Base-by-base conservation (phyloP, 1,140 invertebrate genomes). In the Drosophila malerkotliana region DNA sequence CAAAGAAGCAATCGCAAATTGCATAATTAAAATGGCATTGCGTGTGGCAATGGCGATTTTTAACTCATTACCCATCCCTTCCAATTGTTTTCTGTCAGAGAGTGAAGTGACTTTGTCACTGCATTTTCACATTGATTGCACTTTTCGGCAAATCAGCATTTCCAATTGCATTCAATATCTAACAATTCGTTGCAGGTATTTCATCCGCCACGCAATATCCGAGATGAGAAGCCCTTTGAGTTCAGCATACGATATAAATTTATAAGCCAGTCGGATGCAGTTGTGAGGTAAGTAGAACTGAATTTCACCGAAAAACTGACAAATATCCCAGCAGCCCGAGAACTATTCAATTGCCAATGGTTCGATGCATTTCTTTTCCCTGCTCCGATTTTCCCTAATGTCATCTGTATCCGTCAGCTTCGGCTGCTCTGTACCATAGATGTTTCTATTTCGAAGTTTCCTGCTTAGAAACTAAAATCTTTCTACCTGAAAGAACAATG, bases 221-320 rank as follows among this genome's bases (percentile, higher is more conserved):
- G 94, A 28, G 92, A 94, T 61, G 92, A 93, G 1, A 94, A 95
- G 34, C 95, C 95, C 2, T 96, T 96, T 78, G 94, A 95, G 73
- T 96, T 96, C 91, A 93, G 93, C 18, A 93, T 97, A 61, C 93
- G 96, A 18, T 98, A 97, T 92, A 94, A 95, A 78, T 96, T 96
- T 91, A 94, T 96, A 18, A 94, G 95, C 7, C 93, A 94, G 15
- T 93, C 94, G 56, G 95, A 96, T 77, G 96, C 96, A 1, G 94
- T 97, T 3, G 96, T 97, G 1, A 92, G 95, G 61, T 91, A 80
- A 90, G 90, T 55, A 48, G 34, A 53, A 45, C 39, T 48, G 34
- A 59, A 51, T 44, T 45, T 34, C 32, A 24, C 66, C 24, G 53
- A 28, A 64, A 53, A 72, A 47, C 49, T 39, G 55, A 53, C 67